Conservation (phyloP, 92 coral and sea anemone genomes). For the Parazoanthus darwini region DNA sequence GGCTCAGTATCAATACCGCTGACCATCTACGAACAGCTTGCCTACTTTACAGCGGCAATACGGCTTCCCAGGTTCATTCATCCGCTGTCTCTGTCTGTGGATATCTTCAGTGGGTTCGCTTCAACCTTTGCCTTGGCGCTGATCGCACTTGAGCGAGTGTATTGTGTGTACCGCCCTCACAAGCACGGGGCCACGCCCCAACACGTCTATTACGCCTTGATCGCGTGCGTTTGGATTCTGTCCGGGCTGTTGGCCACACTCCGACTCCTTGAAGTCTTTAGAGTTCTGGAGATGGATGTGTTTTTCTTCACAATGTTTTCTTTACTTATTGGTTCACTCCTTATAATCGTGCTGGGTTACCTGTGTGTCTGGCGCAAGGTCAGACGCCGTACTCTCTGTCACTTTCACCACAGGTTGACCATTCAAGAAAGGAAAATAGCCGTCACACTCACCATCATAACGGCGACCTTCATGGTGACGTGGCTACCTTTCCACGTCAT, state of each 20-base stretch:
- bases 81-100: constrained; percentile 63
- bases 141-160: constrained; percentile 82
- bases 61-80: constrained; percentile 33
- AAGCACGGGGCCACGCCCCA: constrained; percentile 61
- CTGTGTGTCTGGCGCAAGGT: constrained; percentile 73
- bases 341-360: constrained; percentile 65
- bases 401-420: constrained; percentile 66
- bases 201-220: constrained; percentile 57
- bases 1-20: constrained; percentile 86
- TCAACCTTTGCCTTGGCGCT: constrained; percentile 78
- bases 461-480: constrained; percentile 69
- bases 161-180: constrained; percentile 70
- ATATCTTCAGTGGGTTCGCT: constrained; percentile 83
- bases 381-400: constrained; percentile 54
- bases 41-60: constrained; percentile 38
- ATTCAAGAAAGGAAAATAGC: constrained; percentile 78
- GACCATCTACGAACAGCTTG: constrained; percentile 71
- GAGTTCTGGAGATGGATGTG: constrained; percentile 9
- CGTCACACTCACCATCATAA: constrained; percentile 71
- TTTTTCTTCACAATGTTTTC: constrained; percentile 70
- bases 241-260: constrained; percentile 68
- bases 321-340: constrained; percentile 58
- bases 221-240: constrained; percentile 70
- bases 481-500: constrained; percentile 85
- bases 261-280: constrained; percentile 57